These are phyloP conservation scores for Polymixis flavicincta DNA, from an alignment of 2,888 invertebrate species.

Conservation along the genomic window DNA sequence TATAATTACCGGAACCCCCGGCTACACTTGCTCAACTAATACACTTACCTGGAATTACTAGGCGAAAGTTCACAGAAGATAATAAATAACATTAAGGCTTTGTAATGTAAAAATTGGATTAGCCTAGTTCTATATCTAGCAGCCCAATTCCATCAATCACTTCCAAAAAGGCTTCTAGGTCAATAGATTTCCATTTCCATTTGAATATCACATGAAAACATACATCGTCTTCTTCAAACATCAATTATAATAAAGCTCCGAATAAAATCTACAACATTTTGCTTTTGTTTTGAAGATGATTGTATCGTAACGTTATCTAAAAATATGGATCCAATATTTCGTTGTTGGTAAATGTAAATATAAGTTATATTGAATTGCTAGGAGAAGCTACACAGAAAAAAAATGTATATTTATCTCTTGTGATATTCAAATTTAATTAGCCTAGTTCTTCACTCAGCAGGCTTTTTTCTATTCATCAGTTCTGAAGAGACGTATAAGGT, in stretches of 20 bases:
- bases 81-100: not conserved
- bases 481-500: slow-evolving; percentile 2
- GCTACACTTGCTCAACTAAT: not conserved
- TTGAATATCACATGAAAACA: not conserved
- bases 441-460: not conserved
- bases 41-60: slow-evolving; percentile 14
- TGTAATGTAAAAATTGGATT: slow-evolving; percentile 1
- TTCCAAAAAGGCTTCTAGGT: slow-evolving; percentile 5
- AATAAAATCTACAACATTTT: not conserved
- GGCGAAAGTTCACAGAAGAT: not conserved
- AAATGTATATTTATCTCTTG: not conserved
- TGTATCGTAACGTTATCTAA: too few species aligned
- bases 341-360: too few species aligned
- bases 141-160: slow-evolving; percentile 7
- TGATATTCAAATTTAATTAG: slow-evolving; percentile 10
- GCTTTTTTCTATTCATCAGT: not conserved
- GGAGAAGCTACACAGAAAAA: not conserved
- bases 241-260: too few species aligned
- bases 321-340: too few species aligned
- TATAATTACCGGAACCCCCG: not conserved
- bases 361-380: slow-evolving; percentile 9
- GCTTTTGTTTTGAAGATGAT: not conserved
- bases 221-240: not conserved
- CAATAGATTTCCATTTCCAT: slow-evolving; percentile 14
- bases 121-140: not conserved